Evolutionary conservation across 2,888 invertebrate species (phyloP), one percentile per base, ranked within the genome.

Genomic region (Galerucella pusilla): DNA sequence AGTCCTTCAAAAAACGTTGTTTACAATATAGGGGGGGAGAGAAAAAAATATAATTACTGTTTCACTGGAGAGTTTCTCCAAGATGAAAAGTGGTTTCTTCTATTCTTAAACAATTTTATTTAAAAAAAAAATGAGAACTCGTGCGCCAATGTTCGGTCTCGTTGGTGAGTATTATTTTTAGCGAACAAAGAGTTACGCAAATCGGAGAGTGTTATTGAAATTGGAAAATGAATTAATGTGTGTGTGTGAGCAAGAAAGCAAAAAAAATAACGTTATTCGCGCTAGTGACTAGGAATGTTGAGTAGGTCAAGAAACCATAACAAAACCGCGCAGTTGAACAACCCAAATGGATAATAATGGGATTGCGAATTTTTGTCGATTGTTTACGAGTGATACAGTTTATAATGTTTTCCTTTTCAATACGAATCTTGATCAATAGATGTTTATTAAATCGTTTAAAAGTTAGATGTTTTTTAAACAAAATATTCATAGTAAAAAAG

Each of bases 171-270:
- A 59, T 46, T 69, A 69, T 60, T 69, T 60, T 61, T 28, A 60
- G 46, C 69, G 69, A 69, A 69, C 69, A 69, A 69, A 69, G 69
- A 69, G 69, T 61, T 69, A 52, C 69, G 69, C 45, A 69, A 69
- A 69, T n/a, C 60, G 25, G 35, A 42, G 9, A 28, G 49, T 61
- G 69, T 49, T 69, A 69, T 69, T 63, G 69, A 69, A 69, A 69
- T 69, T 61, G 61, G 49, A 69, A 69, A 69, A 69, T 63, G 68
- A 69, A 46, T 52, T 69, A 69, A 69, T 42, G 35, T 69, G 42
- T 54, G 42, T 54, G 45, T 42, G 20, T 6, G 28, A 66, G 66
- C n/a, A 57, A 68, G 57, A 64, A 68, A 54, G 42, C 57, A 16
- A 67, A 67, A 25, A 45, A 45, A 52, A 66, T 14, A 35, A n/a